A percentile compares a stretch with the other conserved stretches of the same genome.
phyloP scores from a whole-genome alignment of 2,113 vertebrate species.

The Asarcornis scutulata region DNA sequence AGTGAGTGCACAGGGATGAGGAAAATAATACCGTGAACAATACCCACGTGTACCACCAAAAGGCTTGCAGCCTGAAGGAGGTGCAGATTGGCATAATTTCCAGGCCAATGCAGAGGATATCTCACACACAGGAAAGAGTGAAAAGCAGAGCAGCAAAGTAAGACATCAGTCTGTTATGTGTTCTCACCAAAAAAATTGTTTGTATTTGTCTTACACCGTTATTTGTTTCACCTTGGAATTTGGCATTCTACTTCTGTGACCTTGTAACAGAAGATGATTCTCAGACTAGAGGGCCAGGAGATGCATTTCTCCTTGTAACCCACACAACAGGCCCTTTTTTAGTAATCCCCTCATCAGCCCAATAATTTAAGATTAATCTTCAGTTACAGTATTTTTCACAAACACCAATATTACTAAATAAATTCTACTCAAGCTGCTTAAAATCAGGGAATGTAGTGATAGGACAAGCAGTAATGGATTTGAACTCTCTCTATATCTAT shows the following conservation, averaged over 20 bases:
- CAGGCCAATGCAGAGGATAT: neutral
- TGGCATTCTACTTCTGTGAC: neutral
- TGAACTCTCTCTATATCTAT: too few species aligned
- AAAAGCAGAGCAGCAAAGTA: neutral
- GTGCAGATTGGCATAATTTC: neutral
- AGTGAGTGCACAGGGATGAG: neutral
- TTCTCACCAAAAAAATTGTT: neutral
- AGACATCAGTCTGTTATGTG: neutral
- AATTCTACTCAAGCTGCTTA: neutral
- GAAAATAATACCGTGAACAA: neutral
- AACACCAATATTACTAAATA: neutral
- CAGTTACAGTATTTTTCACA: neutral
- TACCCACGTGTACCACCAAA: neutral
- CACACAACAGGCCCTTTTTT: neutral
- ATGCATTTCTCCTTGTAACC: neutral
- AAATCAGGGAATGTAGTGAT: neutral
- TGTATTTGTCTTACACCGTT: neutral
- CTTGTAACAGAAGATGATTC: neutral
- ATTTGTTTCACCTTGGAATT: neutral
- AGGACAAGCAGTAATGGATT: too few species aligned
- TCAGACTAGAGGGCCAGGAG: neutral
- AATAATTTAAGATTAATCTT: neutral
- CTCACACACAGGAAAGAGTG: neutral
- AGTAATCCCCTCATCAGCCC: neutral
- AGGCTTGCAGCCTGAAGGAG: neutral